Evolutionary conservation across 2,888 invertebrate species (phyloP).

Genomic region (Tachina grossa): DNA sequence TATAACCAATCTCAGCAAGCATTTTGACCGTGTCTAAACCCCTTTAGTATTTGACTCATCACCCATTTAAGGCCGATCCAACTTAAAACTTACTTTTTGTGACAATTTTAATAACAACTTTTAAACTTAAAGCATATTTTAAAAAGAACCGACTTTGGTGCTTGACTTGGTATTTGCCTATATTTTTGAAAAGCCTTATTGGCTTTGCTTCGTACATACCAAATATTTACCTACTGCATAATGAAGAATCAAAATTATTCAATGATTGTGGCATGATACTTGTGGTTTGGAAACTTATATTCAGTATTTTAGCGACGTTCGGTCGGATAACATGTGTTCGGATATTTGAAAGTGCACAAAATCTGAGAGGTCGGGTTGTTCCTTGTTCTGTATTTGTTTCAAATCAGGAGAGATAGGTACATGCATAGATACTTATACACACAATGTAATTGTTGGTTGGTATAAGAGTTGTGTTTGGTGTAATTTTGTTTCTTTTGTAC

Average conservation of each 20-base stretch:
- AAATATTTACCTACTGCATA: not conserved
- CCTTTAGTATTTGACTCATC: no score
- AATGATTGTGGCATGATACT: no score
- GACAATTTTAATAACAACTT: no score
- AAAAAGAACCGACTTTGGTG: no score
- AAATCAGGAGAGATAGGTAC: conserved; percentile 23
- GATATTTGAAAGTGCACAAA: conserved; percentile 23
- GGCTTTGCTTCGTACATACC: not conserved
- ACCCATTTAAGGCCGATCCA: no score
- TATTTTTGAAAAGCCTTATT: not conserved
- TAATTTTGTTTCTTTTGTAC: conserved; percentile 13
- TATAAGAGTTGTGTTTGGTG: conserved; percentile 40
- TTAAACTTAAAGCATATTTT: no score
- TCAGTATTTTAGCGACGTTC: conserved; percentile 63
- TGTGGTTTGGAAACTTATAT: conserved; percentile 28
- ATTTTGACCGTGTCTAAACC: no score
- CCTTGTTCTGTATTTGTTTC: conserved; percentile 10
- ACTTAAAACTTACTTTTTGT: no score
- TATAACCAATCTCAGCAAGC: no score
- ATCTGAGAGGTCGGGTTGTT: conserved; percentile 43
- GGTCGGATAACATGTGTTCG: conserved; percentile 54
- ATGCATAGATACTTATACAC: conserved; percentile 10
- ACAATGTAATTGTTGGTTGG: conserved; percentile 15
- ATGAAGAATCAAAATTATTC: not conserved
- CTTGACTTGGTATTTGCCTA: not conserved